Evolutionary conservation across 2,888 invertebrate genomes (phyloP).

Genomic region (Melieria crassipennis): DNA sequence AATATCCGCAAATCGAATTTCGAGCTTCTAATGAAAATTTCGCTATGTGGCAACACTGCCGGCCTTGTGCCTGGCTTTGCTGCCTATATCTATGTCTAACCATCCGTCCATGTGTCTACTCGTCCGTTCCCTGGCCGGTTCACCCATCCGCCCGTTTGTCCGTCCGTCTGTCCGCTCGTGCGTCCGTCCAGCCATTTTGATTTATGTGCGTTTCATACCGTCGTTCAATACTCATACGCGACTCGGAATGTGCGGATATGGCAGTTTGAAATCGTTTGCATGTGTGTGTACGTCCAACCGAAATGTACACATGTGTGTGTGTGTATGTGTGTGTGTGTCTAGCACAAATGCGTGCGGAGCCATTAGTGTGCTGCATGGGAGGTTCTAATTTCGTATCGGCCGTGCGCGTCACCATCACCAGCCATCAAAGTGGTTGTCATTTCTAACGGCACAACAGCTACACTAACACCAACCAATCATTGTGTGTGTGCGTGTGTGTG

Average conservation of each 20-base stretch:
- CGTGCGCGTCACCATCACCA: slow-evolving; percentile 9
- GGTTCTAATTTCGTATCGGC: slow-evolving; percentile 43
- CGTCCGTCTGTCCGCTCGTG: slow-evolving; percentile 38
- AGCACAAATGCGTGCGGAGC: no score
- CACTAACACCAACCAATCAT: no score
- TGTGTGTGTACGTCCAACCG: slow-evolving; percentile 28
- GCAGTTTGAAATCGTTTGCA: slow-evolving; percentile 52
- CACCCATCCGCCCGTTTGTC: slow-evolving; percentile 13
- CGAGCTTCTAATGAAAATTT: no score
- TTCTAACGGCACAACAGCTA: slow-evolving; percentile 9
- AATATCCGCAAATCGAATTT: no score
- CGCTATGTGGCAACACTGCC: not conserved
- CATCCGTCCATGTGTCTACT: slow-evolving; percentile 12
- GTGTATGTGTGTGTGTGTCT: slow-evolving; percentile 17
- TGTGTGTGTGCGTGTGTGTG: slow-evolving; percentile 1
- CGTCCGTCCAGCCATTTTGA: slow-evolving; percentile 65
- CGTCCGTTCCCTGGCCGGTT: not conserved
- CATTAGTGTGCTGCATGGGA: slow-evolving; percentile 42
- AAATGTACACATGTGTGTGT: slow-evolving; percentile 11
- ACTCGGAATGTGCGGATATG: slow-evolving; percentile 58
- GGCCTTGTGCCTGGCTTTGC: no score
- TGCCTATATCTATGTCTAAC: not conserved
- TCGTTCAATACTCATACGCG: slow-evolving; percentile 63
- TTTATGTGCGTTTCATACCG: slow-evolving; percentile 64
- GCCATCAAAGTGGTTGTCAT: slow-evolving; percentile 25